Conservation (phyloP, 1,140 invertebrate genomes). For the Delia radicum region DNA sequence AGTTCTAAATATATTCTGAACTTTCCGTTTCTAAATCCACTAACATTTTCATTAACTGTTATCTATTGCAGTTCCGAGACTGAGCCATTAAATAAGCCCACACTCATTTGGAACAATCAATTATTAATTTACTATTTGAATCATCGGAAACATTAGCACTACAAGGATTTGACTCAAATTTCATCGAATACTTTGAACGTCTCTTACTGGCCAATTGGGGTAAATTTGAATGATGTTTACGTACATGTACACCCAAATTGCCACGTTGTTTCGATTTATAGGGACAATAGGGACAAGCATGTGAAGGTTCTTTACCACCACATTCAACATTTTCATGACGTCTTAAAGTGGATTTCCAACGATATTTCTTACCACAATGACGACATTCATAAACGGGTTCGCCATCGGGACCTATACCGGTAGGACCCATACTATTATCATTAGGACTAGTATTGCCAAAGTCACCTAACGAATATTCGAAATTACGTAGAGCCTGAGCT, state of each 20-base stretch:
- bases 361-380: slow-evolving; percentile 77
- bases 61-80: not conserved
- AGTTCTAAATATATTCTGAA: not conserved
- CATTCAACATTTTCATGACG: slow-evolving; percentile 83
- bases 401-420: slow-evolving; percentile 60
- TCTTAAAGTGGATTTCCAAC: slow-evolving; percentile 79
- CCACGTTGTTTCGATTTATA: slow-evolving; percentile 78
- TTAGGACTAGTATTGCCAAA: slow-evolving; percentile 44
- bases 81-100: slow-evolving; percentile 2
- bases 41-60: not conserved
- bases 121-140: slow-evolving; percentile 48
- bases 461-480: slow-evolving; percentile 48
- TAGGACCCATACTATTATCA: slow-evolving; percentile 28
- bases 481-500: slow-evolving; percentile 46
- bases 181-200: slow-evolving; percentile 52
- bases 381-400: slow-evolving; percentile 70
- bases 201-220: slow-evolving; percentile 53
- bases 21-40: not conserved
- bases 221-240: slow-evolving; percentile 67
- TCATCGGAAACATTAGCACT: slow-evolving; percentile 46
- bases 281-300: slow-evolving; percentile 78
- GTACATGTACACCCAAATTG: slow-evolving; percentile 75
- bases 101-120: slow-evolving; percentile 36
- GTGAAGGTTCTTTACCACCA: slow-evolving; percentile 77
- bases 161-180: slow-evolving; percentile 28